Evolutionary conservation across 2,113 vertebrate genomes (phyloP), one percentile per base, ranked within the genome.

Genomic region (Nesogale talazaci): DNA sequence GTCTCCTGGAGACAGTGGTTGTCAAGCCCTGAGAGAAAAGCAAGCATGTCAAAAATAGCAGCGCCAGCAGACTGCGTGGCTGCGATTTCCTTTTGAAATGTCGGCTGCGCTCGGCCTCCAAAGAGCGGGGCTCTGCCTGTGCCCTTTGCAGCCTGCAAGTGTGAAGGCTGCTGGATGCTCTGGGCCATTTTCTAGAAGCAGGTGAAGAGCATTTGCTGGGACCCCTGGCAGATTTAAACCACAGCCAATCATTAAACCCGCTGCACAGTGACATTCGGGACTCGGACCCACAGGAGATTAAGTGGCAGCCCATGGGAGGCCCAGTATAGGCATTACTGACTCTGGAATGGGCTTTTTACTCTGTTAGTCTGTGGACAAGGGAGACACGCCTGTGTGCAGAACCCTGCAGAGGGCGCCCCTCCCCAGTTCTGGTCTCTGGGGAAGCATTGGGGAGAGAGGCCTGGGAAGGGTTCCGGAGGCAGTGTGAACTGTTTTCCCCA

Each of bases 1-100:
- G 97, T 96, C 98, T 98, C 97, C 95, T 97, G 95, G 97, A 98
- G 97, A 97, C 97, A 97, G 97, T 19, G 96, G 96, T 97, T 95
- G 97, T 98, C 97, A 97, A 84, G 96, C 95, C 97, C 96, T 88
- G 94, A 90, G 96, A 97, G 97, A 97, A 96, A 92, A 97, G 97
- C 92, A 94, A 97, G 97, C 96, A 89, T 77, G 96, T 97, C 96
- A 97, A 97, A 89, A 46, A 96, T 94, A 98, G 91, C 95, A 95
- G 93, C 31, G 61, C 92, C 72, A 76, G 81, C 57, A 92, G 97
- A 96, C 42, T 59, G 63, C 52, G 81, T 85, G 96, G 95, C 93
- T 97, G 91, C 95, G 83, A 6, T 94, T 97, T 97, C 96, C 96
- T 95, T 90, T 89, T 92, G 95, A 97, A 97, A 97, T 65, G 81